Conservation (phyloP, 1,140 invertebrate genomes). For the Papilio polytes region DNA sequence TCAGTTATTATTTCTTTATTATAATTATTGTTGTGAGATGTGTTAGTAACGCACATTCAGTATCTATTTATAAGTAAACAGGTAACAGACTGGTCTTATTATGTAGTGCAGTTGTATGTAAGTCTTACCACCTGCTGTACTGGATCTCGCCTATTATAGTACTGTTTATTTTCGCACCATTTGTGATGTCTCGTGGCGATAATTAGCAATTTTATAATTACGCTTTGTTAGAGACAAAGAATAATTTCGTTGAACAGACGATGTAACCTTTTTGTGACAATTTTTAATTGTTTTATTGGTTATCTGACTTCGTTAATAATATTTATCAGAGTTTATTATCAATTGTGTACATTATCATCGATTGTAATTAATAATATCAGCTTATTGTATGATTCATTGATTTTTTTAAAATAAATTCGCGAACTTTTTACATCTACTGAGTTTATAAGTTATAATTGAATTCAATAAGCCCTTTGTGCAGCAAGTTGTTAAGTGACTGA, state of each 20-base stretch:
- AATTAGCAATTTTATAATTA: not conserved
- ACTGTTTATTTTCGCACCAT: not conserved
- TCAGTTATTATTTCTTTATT: not conserved
- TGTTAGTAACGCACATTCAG: conserved; percentile 10
- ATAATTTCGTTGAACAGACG: not conserved
- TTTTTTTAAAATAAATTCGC: not conserved
- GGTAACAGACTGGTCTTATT: not conserved
- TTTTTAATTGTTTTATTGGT: not conserved
- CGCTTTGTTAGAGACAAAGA: not conserved
- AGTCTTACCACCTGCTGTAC: not conserved
- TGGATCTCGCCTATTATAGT: conserved; percentile 3
- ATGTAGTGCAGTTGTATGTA: conserved; percentile 8
- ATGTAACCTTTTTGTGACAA: not conserved
- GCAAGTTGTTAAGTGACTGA: conserved; percentile 6
- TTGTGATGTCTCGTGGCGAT: not conserved
- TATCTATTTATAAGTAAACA: conserved; percentile 9
- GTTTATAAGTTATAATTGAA: not conserved
- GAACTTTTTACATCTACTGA: conserved; percentile 35
- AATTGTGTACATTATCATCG: not conserved
- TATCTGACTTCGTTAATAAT: not conserved
- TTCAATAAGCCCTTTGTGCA: conserved; percentile 21
- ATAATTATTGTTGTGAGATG: not conserved
- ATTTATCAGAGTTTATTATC: not conserved
- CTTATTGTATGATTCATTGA: not conserved
- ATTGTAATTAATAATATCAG: conserved; percentile 1